Percentiles rank a stretch among this genome's conserved stretches.
These are phyloP conservation scores for Dynastes maya DNA, from an alignment of 2,888 invertebrate genomes.

Conservation along the genomic window DNA sequence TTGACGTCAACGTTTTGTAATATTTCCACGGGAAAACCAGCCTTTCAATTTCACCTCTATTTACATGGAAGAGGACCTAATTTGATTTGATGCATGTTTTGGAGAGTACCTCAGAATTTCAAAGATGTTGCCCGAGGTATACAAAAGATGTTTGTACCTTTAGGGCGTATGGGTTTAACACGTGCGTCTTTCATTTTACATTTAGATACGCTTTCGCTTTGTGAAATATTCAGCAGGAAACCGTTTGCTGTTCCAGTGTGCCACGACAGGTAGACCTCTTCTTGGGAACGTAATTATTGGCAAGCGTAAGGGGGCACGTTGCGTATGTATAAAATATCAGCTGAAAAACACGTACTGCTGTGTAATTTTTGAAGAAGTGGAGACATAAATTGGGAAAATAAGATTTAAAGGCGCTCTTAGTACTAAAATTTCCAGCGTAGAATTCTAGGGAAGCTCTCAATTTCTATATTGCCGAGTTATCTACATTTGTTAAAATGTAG, in stretches of 20 bases:
- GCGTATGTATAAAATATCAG: constrained; percentile 14
- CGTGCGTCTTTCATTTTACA: constrained; percentile 5
- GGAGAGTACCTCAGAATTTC: constrained; percentile 8
- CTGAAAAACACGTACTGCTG: neutral
- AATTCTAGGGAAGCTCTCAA: too few species aligned
- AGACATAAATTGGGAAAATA: too few species aligned
- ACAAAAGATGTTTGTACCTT: constrained; percentile 13
- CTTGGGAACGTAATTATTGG: neutral
- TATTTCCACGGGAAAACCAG: neutral
- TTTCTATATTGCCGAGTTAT: too few species aligned
- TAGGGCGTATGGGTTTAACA: neutral
- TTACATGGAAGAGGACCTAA: constrained; percentile 17
- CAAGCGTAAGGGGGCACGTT: neutral
- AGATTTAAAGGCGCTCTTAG: too few species aligned
- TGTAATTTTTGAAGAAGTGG: too few species aligned
- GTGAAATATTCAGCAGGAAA: constrained; percentile 11
- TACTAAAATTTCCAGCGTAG: too few species aligned
- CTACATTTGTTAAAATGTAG: too few species aligned
- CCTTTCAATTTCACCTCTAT: constrained; percentile 4
- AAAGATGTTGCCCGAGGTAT: constrained; percentile 8
- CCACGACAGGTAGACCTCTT: neutral
- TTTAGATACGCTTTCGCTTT: constrained; percentile 17
- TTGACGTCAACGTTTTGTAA: constrained; percentile 11
- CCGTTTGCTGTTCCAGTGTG: neutral
- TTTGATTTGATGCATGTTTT: constrained; percentile 2